phyloP scores from a whole-genome alignment of 2,797 vertebrate genomes.

The Paedocypris micromegethes region DNA sequence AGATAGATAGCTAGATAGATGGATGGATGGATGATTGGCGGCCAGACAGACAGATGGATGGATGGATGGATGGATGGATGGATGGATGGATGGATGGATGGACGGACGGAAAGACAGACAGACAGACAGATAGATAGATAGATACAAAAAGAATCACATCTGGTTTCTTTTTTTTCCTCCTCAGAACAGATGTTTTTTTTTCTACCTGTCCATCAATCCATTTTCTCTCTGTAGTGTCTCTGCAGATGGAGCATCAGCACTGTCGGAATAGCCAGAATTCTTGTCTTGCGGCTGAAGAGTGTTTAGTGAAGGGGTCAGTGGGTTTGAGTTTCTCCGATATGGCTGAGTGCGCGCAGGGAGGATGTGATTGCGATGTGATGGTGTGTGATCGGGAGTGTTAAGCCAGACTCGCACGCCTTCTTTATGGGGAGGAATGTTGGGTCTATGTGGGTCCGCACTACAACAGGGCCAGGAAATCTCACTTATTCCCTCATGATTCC shows the following conservation, averaged over 20 bases:
- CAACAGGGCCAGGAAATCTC: conserved; percentile 56
- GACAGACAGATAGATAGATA: no score
- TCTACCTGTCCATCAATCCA: neutral
- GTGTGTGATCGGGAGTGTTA: conserved; percentile 46
- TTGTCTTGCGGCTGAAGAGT: conserved; percentile 46
- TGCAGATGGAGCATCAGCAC: neutral
- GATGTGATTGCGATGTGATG: conserved; percentile 53
- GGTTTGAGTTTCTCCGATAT: conserved; percentile 61
- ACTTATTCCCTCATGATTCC: conserved; percentile 56
- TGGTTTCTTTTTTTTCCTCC: no score
- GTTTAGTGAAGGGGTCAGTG: conserved; percentile 49
- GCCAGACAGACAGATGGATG: no score
- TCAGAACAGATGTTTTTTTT: no score
- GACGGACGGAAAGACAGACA: no score
- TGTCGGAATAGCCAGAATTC: conserved; percentile 48
- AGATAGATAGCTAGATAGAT: no score
- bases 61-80: no score
- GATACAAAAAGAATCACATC: no score
- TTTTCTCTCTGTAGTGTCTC: neutral
- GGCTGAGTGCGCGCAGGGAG: conserved; percentile 61
- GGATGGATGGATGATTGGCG: no score
- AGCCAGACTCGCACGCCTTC: conserved; percentile 58
- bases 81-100: no score
- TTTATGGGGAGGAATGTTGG: conserved; percentile 65
- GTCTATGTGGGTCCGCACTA: conserved; percentile 61